Percentiles rank a stretch among this genome's conserved stretches.
phyloP scores from a whole-genome alignment of 2,113 vertebrate genomes.

The Channa maculata region DNA sequence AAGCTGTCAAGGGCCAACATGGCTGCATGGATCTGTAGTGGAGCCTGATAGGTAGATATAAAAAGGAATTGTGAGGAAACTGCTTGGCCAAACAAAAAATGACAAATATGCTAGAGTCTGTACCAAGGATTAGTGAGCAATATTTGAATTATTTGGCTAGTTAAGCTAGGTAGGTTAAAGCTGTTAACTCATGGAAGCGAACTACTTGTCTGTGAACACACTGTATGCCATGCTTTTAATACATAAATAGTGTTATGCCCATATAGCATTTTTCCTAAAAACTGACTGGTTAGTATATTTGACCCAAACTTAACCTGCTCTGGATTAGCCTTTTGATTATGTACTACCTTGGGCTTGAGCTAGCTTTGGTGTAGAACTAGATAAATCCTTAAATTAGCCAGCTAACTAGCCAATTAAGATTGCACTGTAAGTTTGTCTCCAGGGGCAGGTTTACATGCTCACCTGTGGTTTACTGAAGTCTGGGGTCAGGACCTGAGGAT shows the following conservation, averaged over 20 bases:
- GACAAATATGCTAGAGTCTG: not conserved
- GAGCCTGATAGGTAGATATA: conserved; percentile 81
- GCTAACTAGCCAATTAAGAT: not conserved
- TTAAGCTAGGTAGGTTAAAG: too few species aligned
- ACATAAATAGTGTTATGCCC: too few species aligned
- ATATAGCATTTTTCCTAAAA: not conserved
- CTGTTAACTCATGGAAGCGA: too few species aligned
- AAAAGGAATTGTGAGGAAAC: conserved; percentile 21
- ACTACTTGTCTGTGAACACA: not conserved
- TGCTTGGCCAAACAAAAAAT: not conserved
- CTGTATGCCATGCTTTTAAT: too few species aligned
- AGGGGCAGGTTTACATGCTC: conserved; percentile 45
- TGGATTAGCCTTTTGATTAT: not conserved
- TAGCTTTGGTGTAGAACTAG: too few species aligned
- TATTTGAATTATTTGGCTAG: too few species aligned
- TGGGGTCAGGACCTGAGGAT: conserved; percentile 87
- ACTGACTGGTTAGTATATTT: not conserved
- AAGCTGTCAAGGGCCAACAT: conserved; percentile 94
- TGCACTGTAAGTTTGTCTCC: not conserved
- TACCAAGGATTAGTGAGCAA: not conserved
- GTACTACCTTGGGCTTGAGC: too few species aligned
- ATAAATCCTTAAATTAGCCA: not conserved
- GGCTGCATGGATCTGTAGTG: conserved; percentile 91
- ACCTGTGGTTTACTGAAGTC: conserved; percentile 98
- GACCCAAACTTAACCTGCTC: not conserved